phyloP scores from a whole-genome alignment of 2,113 vertebrate genomes.

The Lasiurus cinereus region DNA sequence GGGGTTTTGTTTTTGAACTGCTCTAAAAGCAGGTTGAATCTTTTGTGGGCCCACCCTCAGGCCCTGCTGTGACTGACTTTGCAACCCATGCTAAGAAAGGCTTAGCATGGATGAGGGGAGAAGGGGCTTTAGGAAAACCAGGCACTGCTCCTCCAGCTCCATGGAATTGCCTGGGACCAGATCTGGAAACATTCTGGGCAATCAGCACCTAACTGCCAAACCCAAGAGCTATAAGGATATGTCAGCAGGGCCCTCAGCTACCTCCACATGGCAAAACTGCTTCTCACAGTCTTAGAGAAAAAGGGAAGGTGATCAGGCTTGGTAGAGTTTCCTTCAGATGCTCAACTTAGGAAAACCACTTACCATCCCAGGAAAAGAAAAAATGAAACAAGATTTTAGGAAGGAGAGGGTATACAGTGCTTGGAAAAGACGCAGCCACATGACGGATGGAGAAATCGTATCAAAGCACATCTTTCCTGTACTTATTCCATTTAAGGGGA shows the following conservation, averaged over 20 bases:
- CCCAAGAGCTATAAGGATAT: not conserved
- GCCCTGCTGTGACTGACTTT: not conserved
- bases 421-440: not conserved
- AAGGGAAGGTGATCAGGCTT: not conserved
- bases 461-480: not conserved
- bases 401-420: not conserved
- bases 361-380: not conserved
- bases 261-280: not conserved
- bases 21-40: not conserved
- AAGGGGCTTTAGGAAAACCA: not conserved
- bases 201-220: not conserved
- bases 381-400: not conserved
- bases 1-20: constrained; percentile 4
- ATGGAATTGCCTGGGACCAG: not conserved
- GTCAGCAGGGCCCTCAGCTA: not conserved
- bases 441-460: accelerated
- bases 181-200: not conserved
- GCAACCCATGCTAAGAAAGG: not conserved
- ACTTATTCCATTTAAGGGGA: not conserved
- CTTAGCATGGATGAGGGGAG: not conserved
- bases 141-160: not conserved
- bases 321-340: not conserved
- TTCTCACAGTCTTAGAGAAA: constrained; percentile 9
- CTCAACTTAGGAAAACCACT: not conserved
- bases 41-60: not conserved